Evolutionary conservation across 2,113 vertebrate species (phyloP).

Genomic region (Nothobranchius kuhntae): DNA sequence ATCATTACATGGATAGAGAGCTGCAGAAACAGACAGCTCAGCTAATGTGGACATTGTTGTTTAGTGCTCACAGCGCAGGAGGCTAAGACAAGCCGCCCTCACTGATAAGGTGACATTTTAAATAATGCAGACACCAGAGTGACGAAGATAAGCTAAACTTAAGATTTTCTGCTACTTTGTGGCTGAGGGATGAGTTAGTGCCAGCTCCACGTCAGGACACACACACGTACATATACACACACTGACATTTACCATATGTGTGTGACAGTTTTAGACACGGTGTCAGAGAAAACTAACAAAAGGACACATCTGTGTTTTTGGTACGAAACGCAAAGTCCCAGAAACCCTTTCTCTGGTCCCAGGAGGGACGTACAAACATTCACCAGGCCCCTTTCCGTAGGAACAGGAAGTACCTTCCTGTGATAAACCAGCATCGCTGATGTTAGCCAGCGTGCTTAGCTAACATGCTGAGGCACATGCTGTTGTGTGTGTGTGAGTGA

Average conservation of each 20-base stretch:
- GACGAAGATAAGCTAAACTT: conserved; percentile 56
- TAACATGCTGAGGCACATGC: conserved; percentile 34
- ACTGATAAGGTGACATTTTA: conserved; percentile 66
- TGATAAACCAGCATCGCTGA: conserved; percentile 36
- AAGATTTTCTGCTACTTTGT: conserved; percentile 43
- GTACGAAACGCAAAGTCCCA: conserved; percentile 40
- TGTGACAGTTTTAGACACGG: conserved; percentile 18
- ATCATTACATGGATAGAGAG: conserved; percentile 77
- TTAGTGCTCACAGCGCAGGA: conserved; percentile 31
- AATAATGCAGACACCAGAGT: conserved; percentile 66
- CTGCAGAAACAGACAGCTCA: conserved; percentile 71
- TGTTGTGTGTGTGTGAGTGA: background rate
- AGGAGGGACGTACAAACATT: conserved; percentile 12
- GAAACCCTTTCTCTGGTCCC: conserved; percentile 13
- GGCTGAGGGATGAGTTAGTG: conserved; percentile 17
- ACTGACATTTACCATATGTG: conserved; percentile 30
- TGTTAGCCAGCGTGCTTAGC: conserved; percentile 30
- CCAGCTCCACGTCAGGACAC: conserved; percentile 11
- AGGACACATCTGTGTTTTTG: conserved; percentile 32
- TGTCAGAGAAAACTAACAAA: conserved; percentile 17
- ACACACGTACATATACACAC: background rate
- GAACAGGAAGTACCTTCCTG: conserved; percentile 33
- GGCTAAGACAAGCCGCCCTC: conserved; percentile 34
- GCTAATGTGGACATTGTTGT: conserved; percentile 59
- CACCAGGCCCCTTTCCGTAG: conserved; percentile 16